Evolutionary conservation across 2,113 vertebrate genomes (phyloP).

Genomic region (Eonycteris spelaea): DNA sequence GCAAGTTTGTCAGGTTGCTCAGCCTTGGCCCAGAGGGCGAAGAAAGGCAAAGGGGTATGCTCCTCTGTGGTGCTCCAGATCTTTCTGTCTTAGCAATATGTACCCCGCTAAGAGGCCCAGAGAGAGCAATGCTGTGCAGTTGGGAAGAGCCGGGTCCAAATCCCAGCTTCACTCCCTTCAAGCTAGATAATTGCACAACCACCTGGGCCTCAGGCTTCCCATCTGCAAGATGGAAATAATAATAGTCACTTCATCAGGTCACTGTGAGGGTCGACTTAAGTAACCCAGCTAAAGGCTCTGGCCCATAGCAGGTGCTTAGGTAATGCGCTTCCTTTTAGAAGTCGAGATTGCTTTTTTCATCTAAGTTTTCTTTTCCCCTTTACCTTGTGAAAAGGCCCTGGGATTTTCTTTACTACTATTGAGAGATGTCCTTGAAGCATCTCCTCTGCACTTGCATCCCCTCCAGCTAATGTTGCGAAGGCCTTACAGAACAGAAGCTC

Average conservation of each 20-base stretch:
- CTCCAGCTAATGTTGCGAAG: neutral
- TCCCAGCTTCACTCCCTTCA: neutral
- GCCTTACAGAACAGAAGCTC: neutral
- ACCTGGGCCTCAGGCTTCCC: neutral
- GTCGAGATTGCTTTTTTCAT: neutral
- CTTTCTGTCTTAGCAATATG: neutral
- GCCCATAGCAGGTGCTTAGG: neutral
- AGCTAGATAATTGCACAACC: too few relatives aligned
- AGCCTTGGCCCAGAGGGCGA: neutral
- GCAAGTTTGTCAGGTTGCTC: neutral
- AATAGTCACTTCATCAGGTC: neutral
- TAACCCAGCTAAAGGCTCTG: neutral
- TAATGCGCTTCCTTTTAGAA: neutral
- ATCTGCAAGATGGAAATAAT: neutral
- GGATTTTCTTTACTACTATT: neutral
- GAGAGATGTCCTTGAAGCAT: neutral
- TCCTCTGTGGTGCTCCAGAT: neutral
- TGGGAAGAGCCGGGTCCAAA: neutral
- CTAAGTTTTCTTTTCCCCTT: neutral
- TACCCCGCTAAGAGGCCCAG: neutral
- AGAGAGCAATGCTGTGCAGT: neutral
- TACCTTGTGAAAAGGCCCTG: neutral
- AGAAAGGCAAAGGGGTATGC: neutral
- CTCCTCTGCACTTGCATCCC: neutral
- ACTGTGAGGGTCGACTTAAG: fast-evolving